These are phyloP conservation scores for Pholis gunnellus DNA, from an alignment of 2,113 vertebrate species.

Conservation along the genomic window DNA sequence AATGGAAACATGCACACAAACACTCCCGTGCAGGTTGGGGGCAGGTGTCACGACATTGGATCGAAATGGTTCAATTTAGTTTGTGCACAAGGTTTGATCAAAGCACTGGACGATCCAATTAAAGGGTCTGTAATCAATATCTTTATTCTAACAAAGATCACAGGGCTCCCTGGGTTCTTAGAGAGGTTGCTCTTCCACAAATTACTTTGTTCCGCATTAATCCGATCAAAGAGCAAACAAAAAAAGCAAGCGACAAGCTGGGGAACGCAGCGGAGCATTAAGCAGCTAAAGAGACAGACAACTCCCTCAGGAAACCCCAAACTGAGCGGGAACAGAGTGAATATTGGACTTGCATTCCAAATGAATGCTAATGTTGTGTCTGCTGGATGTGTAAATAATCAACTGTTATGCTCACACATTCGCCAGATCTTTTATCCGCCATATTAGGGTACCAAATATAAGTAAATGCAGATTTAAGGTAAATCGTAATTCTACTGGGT, in stretches of 20 bases:
- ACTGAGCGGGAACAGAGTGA: not conserved
- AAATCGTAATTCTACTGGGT: not conserved
- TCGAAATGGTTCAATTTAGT: slow-evolving; percentile 6
- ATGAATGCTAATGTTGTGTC: not conserved
- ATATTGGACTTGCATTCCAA: not conserved
- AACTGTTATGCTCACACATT: too few species aligned
- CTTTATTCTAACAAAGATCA: not conserved
- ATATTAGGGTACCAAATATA: not conserved
- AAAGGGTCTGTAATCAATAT: not conserved
- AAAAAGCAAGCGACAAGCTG: not conserved
- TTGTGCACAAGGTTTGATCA: not conserved
- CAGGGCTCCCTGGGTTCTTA: not conserved
- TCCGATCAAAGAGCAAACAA: not conserved
- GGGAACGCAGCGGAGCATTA: not conserved
- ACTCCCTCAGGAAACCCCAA: not conserved
- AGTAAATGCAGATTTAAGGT: not conserved
- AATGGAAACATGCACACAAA: slow-evolving; percentile 34
- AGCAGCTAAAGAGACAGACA: not conserved
- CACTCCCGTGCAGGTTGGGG: slow-evolving; percentile 4
- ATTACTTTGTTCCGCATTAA: not conserved
- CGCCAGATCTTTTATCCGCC: not conserved
- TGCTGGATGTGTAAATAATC: too few species aligned
- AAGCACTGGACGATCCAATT: not conserved
- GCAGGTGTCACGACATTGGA: slow-evolving; percentile 6
- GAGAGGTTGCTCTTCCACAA: not conserved